Base-by-base conservation (phyloP, 2,797 vertebrate species). In the Myiothlypis coronata region DNA sequence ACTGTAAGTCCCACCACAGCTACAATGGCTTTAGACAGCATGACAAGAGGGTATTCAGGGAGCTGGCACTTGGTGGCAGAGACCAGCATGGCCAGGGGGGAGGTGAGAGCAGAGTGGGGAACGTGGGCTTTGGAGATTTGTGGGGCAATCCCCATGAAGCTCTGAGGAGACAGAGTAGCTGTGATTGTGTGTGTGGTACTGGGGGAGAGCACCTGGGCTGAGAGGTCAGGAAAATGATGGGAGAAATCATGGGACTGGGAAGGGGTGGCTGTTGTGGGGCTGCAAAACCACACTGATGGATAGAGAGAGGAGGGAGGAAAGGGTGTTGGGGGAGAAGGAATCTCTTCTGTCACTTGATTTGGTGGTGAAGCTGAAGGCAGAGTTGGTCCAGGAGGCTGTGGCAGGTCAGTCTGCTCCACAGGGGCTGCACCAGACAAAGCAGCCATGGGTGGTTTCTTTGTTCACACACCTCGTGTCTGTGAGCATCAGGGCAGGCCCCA, bases 221-320 rank as follows among this genome's bases (percentile, higher is more conserved):
- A 1, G 2, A 80, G 39, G 23, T 55, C 28, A 20, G 56, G 28
- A 63, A 47, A 47, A 34, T 14, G 21, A 21, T 35, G 34, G 37
- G 52, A 20, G 20, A 50, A 20, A 30, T 69, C 19, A 30, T 34
- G 12, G 30, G 15, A 1, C 43, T 68, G 59, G n/a, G 14, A 50
- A 55, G 5, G 27, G 4, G 5, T n/a, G 20, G 7, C 57, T 64
- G 1, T 1, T 81, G 34, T 14, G 43, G n/a, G 47, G 37, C 80
- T 75, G 50, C 32, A 71, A 35, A 78, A 6, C n/a, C 8, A 9
- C 12, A 6, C 22, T 0, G 0, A 20, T 55, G 43, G 41, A 14
- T 14, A 35, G 37, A 5, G 2, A 44, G 74, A 47, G 68, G 16
- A 57, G 47, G 16, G 41, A 84, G n/a, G 23, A 83, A 34, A n/a